Conservation (phyloP, 2,113 vertebrate genomes). For the Hippoglossus stenolepis region DNA sequence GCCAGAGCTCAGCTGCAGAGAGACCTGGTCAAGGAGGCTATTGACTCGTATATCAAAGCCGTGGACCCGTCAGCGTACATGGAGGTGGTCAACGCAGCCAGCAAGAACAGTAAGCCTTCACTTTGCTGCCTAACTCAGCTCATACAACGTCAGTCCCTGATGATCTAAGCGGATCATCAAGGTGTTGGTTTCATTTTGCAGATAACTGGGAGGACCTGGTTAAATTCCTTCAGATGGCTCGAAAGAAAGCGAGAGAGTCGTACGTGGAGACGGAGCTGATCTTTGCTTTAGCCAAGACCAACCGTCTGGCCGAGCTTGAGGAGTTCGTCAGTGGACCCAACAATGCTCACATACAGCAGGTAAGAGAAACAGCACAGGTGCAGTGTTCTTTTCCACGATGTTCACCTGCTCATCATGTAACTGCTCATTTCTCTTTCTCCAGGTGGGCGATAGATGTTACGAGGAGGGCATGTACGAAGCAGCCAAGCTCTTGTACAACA, state of each 20-base stretch:
- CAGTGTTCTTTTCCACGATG: neutral
- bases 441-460: conserved; percentile 94
- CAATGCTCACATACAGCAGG: conserved; percentile 94
- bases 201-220: conserved; percentile 96
- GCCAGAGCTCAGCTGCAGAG: conserved; percentile 90
- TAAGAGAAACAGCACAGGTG: conserved; percentile 52
- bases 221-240: conserved; percentile 95
- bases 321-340: conserved; percentile 92
- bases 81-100: conserved; percentile 91
- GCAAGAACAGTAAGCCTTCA: conserved; percentile 84
- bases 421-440: neutral
- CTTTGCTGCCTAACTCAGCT: conserved; percentile 36
- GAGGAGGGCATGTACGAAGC: conserved; percentile 92
- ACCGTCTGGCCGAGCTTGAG: conserved; percentile 90
- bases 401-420: neutral
- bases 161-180: neutral
- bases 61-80: conserved; percentile 90
- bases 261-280: conserved; percentile 93
- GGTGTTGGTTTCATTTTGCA: conserved; percentile 63
- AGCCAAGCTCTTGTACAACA: conserved; percentile 90
- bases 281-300: conserved; percentile 94
- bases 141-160: neutral
- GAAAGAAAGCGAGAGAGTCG: conserved; percentile 90
- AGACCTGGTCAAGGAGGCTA: conserved; percentile 92
- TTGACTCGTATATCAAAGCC: conserved; percentile 92